Evolutionary conservation across 2,797 vertebrate species (phyloP).

Genomic region (Chloroceryle inda): DNA sequence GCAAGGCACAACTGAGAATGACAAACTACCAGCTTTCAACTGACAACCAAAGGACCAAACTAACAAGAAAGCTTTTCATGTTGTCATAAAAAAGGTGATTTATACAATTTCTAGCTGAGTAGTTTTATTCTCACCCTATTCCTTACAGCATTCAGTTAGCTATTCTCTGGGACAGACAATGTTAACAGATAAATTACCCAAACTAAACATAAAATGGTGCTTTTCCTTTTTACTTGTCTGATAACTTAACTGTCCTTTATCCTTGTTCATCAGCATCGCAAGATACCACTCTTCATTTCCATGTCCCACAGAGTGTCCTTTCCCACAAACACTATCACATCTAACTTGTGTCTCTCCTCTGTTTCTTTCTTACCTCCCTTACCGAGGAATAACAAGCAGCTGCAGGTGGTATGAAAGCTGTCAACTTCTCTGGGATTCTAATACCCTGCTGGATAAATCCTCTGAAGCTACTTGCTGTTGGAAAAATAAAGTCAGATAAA

Average conservation of each 20-base stretch:
- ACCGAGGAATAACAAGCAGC: not conserved
- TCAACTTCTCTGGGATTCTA: not conserved
- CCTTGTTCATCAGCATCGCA: not conserved
- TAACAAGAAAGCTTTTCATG: not conserved
- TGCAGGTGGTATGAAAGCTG: not conserved
- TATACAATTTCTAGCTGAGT: not conserved
- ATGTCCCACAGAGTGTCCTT: not conserved
- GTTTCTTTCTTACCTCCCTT: not conserved
- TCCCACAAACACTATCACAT: not conserved
- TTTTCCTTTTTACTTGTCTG: not conserved
- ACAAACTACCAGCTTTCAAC: not conserved
- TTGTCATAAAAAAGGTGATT: not conserved
- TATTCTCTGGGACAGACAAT: not conserved
- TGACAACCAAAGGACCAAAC: not conserved
- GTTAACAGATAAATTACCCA: not conserved
- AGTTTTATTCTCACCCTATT: not conserved
- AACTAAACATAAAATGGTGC: not conserved
- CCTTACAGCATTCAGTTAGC: not conserved
- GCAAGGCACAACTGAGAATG: constrained; percentile 78
- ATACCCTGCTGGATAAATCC: not conserved
- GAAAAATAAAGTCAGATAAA: not conserved
- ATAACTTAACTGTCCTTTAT: not conserved
- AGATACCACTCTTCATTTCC: not conserved
- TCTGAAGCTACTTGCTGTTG: not conserved
- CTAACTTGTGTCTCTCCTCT: not conserved